Evolutionary conservation across 1,140 invertebrate genomes (phyloP).

Genomic region (silkworm (Bombyx mori)): DNA sequence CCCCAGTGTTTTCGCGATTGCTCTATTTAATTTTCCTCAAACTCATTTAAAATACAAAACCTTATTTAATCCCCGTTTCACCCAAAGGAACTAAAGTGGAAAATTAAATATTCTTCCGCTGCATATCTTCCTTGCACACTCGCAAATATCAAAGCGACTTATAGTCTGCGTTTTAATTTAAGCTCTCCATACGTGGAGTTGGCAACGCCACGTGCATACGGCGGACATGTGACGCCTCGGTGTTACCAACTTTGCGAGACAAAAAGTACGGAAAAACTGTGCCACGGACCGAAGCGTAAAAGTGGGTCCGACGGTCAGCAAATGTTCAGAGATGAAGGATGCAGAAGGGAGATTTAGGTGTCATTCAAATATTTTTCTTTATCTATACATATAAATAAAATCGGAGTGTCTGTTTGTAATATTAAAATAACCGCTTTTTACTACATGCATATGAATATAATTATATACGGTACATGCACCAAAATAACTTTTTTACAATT

Average conservation of each 20-base stretch:
- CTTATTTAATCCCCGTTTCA: too few relatives aligned
- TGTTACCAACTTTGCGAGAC: slow-evolving; percentile 44
- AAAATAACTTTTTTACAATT: too few relatives aligned
- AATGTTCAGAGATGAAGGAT: background rate
- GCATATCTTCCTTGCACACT: background rate
- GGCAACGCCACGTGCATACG: slow-evolving; percentile 10
- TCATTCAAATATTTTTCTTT: too few relatives aligned
- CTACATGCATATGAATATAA: too few relatives aligned
- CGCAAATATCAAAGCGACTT: slow-evolving; percentile 7
- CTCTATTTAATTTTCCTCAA: too few relatives aligned
- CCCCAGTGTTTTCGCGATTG: too few relatives aligned
- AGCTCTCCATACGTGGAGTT: slow-evolving; percentile 22
- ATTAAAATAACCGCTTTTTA: too few relatives aligned
- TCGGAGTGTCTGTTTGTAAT: too few relatives aligned
- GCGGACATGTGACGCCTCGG: slow-evolving; percentile 28
- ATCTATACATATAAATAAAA: too few relatives aligned
- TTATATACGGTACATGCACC: too few relatives aligned
- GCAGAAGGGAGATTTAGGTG: slow-evolving; percentile 1
- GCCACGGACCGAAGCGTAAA: slow-evolving; percentile 32
- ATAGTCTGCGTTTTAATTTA: slow-evolving; percentile 26
- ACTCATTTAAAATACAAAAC: too few relatives aligned
- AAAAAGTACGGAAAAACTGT: slow-evolving; percentile 40
- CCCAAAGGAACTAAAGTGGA: background rate
- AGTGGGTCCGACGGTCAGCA: slow-evolving; percentile 29
- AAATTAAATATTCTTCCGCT: background rate